phyloP scores from a whole-genome alignment of 2,888 invertebrate genomes.

The Siphonodentalium dalli region DNA sequence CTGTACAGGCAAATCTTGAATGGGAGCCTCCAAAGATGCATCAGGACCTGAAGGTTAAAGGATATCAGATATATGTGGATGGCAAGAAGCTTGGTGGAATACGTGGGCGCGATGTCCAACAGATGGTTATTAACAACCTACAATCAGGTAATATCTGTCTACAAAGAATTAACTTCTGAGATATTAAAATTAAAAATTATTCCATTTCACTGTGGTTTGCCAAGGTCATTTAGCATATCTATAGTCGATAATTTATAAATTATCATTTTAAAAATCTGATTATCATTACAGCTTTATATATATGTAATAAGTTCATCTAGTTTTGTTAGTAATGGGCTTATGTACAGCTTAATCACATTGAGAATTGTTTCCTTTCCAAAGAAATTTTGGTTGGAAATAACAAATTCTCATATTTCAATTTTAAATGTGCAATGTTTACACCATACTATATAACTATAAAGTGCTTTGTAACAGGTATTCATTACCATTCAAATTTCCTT shows the following conservation, averaged over 20 bases:
- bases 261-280: not conserved
- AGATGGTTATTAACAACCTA: conserved; percentile 62
- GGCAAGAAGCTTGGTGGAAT: conserved; percentile 55
- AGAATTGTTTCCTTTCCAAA: too few species aligned
- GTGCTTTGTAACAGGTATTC: too few species aligned
- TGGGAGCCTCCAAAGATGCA: conserved; percentile 55
- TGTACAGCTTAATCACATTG: too few species aligned
- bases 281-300: too few species aligned
- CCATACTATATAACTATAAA: too few species aligned
- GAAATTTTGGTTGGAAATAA: too few species aligned
- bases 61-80: conserved; percentile 61
- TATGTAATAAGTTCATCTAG: too few species aligned
- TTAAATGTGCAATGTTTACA: too few species aligned
- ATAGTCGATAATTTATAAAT: not conserved
- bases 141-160: conserved; percentile 44
- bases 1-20: conserved; percentile 50
- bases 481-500: too few species aligned
- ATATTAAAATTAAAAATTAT: not conserved
- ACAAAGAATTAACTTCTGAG: not conserved
- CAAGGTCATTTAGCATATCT: not conserved
- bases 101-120: conserved; percentile 43
- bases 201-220: not conserved
- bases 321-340: too few species aligned
- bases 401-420: too few species aligned
- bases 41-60: conserved; percentile 51